Evolutionary conservation across 2,888 invertebrate species (phyloP).

Genomic region (Athalia cordata): DNA sequence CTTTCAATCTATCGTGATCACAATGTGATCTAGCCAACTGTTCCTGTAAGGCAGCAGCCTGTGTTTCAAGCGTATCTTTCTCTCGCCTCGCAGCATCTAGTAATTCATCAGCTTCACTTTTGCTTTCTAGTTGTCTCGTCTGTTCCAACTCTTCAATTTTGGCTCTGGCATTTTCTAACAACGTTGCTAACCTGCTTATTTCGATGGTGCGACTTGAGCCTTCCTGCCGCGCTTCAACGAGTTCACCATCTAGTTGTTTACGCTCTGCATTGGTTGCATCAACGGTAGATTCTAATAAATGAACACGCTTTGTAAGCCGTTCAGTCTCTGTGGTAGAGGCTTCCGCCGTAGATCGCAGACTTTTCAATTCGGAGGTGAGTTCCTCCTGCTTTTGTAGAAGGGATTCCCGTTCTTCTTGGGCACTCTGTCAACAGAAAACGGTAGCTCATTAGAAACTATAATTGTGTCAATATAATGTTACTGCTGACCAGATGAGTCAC

Average conservation of each 20-base stretch:
- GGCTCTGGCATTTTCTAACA: conserved; percentile 89
- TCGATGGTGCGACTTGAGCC: conserved; percentile 87
- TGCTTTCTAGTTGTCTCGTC: conserved; percentile 80
- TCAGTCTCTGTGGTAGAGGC: conserved; percentile 80
- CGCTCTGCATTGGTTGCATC: conserved; percentile 86
- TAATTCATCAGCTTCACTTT: conserved; percentile 83
- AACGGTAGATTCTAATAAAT: conserved; percentile 82
- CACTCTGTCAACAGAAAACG: conserved; percentile 73
- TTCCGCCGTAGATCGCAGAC: conserved; percentile 78
- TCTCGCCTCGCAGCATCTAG: conserved; percentile 82
- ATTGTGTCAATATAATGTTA: not conserved
- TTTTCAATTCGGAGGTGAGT: conserved; percentile 82
- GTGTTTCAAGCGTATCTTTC: conserved; percentile 83
- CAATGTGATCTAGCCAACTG: conserved; percentile 82
- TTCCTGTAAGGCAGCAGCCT: conserved; percentile 81
- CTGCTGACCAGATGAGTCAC: not conserved
- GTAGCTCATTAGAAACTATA: not conserved
- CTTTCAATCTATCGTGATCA: conserved; percentile 80
- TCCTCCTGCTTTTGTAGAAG: conserved; percentile 87
- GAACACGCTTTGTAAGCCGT: conserved; percentile 82
- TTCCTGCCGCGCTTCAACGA: conserved; percentile 83
- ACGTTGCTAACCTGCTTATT: conserved; percentile 83
- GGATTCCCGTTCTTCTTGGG: conserved; percentile 87
- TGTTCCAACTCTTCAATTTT: conserved; percentile 86
- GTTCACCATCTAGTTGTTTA: conserved; percentile 83